Conservation (phyloP, 2,797 vertebrate species). For the Silurus aristotelis region DNA sequence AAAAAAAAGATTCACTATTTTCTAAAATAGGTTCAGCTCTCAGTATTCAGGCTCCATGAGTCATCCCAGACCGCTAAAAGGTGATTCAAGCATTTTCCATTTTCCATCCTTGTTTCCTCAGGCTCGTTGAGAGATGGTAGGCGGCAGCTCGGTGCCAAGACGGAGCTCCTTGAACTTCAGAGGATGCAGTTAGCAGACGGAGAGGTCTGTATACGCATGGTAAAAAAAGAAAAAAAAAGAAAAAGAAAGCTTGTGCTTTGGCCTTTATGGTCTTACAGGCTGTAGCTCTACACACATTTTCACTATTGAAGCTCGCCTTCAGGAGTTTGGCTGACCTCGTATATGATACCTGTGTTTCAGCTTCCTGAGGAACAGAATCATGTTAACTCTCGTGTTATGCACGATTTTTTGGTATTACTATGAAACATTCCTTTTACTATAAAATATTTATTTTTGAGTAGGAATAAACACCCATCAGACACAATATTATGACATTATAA, state of each 20-base stretch:
- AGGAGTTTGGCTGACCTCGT: conserved; percentile 16
- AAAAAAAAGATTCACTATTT: conserved; percentile 24
- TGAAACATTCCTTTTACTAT: background rate
- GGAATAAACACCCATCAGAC: no score
- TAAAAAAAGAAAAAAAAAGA: conserved; percentile 8
- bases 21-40: conserved; percentile 8
- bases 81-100: conserved; percentile 18
- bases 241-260: background rate
- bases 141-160: conserved; percentile 26
- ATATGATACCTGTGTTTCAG: background rate
- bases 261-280: background rate
- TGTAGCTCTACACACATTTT: background rate
- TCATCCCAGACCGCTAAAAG: conserved; percentile 25
- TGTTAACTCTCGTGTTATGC: background rate
- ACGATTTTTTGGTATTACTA: background rate
- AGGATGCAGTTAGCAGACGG: conserved; percentile 23
- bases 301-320: background rate
- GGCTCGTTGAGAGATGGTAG: conserved; percentile 30
- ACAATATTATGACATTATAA: no score
- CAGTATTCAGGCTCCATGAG: conserved; percentile 23
- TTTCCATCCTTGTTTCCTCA: conserved; percentile 15
- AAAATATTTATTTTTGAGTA: no score
- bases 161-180: conserved; percentile 26
- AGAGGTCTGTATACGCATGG: background rate
- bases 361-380: background rate